Evolutionary conservation across 2,797 vertebrate genomes (phyloP), one percentile per base, ranked within the genome.

Genomic region (Uromys caudimaculatus): DNA sequence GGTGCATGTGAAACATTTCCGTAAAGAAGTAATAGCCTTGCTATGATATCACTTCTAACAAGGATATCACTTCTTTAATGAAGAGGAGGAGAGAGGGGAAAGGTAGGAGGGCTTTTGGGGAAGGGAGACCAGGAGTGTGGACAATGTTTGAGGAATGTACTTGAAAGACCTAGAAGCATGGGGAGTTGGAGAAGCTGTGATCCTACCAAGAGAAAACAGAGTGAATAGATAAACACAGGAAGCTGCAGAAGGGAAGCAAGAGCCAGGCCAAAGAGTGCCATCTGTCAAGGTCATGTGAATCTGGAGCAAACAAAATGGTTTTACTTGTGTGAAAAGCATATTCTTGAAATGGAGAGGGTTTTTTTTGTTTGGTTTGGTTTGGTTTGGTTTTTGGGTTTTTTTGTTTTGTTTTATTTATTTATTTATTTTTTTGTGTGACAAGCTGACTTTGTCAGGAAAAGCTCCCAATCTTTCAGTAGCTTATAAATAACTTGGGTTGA

Each of bases 401-500:
- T n/a, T n/a, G n/a, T n/a, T n/a, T n/a, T n/a, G n/a, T n/a, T n/a
- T n/a, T n/a, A n/a, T n/a, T n/a, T n/a, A n/a, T n/a, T n/a, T n/a
- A n/a, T n/a, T n/a, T n/a, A n/a, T n/a, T n/a, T n/a, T n/a, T n/a
- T n/a, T n/a, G n/a, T n/a, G n/a, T 84, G 67, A 21, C 38, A 52
- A 58, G 9, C 12, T 84, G 35, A 81, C 0, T 44, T 44, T 2
- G 7, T 86, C 47, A 58, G 41, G 9, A 75, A 82, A 77, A 89
- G 78, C 11, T 11, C 4, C 0, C 52, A 19, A 11, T 94, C 77
- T 94, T 75, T 58, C 12, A 81, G 23, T 23, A 21, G 58, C 5
- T 93, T 84, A 81, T 60, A 82, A 94, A 91, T 9, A 52, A 52
- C 16, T 89, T 35, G 91, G 50, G 1, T 62, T 91, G 24, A 88